Base-by-base conservation (phyloP, 2,888 invertebrate genomes). In the Apotomis capreana region DNA sequence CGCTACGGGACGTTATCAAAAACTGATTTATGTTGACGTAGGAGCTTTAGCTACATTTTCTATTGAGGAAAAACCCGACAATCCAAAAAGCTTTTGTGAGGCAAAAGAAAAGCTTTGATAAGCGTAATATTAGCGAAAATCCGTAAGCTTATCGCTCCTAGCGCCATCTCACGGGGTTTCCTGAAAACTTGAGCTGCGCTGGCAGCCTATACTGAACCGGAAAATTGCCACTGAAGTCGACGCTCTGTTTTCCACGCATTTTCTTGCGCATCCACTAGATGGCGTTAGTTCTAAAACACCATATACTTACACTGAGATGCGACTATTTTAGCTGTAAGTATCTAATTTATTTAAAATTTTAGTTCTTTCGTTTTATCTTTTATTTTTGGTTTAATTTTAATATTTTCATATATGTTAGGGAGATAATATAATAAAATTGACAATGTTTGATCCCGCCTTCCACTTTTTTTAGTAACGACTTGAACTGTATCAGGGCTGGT, bases 191-290 rank as follows among this genome's bases (percentile, higher is more conserved):
- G 57, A 57, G 37, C 5, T 3, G 13, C 60, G 6, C 12, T 12
- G 44, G 4, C 68, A 5, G 40, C n/a, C 15, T 1, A 26, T 26
- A 26, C n/a, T 46, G 49, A n/a, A 2, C 6, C 46, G 62, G 62
- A 58, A 63, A 69, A 69, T 63, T 46, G 55, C 37, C 69, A 62
- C 37, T 13, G 68, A 68, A 9, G 15, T 9, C 8, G 54, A 26
- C 44, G 46, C 26, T 12, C 4, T 5, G 15, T 58, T 62, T 62
- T 26, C 54, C 49, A 40, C 8, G 40, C 40, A 40, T 51, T 36
- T 57, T 36, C 3, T 40, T 9, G 8, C 0, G 15, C 36, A 9
- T 36, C 44, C 37, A n/a, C 57, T 62, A 69, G 69, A 69, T 69
- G 69, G 69, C 69, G 69, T 2, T 69, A 12, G 13, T 40, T 15